These are phyloP conservation scores for Aurelia coerulea DNA, from an alignment of 30 jellyfish, hydroid and myxozoan genomes.

Conservation along the genomic window DNA sequence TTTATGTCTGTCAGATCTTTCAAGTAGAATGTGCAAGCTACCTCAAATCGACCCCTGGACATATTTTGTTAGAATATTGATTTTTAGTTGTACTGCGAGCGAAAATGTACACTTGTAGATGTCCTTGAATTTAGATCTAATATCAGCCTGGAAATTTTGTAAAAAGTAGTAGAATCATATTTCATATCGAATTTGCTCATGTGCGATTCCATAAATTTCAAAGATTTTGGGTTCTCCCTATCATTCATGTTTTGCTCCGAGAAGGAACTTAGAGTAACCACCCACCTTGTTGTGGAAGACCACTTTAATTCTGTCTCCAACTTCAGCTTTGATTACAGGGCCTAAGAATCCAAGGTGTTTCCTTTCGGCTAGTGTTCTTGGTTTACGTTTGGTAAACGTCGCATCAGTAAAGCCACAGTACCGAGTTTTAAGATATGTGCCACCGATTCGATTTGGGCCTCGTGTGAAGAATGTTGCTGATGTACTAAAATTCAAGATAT, in stretches of 20 bases:
- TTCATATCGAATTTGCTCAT: too few relatives aligned
- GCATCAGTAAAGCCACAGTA: constrained; percentile 63
- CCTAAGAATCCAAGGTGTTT: constrained; percentile 68
- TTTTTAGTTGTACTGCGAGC: too few relatives aligned
- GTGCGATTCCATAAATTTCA: too few relatives aligned
- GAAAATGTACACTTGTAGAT: too few relatives aligned
- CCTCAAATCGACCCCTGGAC: too few relatives aligned
- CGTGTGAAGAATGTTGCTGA: constrained; percentile 46
- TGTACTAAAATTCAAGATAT: background rate
- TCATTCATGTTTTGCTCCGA: background rate
- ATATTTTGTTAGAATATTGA: too few relatives aligned
- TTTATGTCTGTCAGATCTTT: too few relatives aligned
- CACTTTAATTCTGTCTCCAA: constrained; percentile 57
- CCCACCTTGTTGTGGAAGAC: constrained; percentile 58
- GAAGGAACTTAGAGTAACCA: background rate
- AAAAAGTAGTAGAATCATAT: too few relatives aligned
- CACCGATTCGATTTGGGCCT: constrained; percentile 70
- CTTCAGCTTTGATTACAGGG: constrained; percentile 73
- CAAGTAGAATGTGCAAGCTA: too few relatives aligned
- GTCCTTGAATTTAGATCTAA: too few relatives aligned
- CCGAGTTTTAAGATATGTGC: constrained; percentile 57
- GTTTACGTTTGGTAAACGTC: constrained; percentile 23
- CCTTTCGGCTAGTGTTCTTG: constrained; percentile 1
- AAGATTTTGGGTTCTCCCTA: background rate
- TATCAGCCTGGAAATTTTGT: too few relatives aligned